phyloP scores from a whole-genome alignment of 2,797 vertebrate genomes.

The Okamejei kenojei region DNA sequence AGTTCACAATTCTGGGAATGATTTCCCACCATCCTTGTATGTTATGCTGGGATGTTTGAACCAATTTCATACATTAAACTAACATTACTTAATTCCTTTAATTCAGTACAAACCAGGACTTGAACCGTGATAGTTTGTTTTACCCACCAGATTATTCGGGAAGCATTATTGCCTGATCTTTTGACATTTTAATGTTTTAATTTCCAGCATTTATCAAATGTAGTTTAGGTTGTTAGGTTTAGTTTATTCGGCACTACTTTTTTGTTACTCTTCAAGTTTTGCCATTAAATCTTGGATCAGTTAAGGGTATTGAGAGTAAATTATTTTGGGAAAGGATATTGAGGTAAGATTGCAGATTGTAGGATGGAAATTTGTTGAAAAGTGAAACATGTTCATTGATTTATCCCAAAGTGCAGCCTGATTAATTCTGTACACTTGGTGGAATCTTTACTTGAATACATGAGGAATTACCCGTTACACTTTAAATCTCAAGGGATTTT shows the following conservation, averaged over 20 bases:
- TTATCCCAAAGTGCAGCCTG: not conserved
- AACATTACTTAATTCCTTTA: not conserved
- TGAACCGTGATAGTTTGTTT: not conserved
- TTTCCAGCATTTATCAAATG: not conserved
- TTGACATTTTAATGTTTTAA: not conserved
- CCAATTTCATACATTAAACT: not conserved
- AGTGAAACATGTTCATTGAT: not conserved
- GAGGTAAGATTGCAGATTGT: not conserved
- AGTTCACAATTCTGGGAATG: not conserved
- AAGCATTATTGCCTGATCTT: not conserved
- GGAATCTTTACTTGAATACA: not conserved
- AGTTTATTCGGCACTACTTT: not conserved
- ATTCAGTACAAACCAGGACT: not conserved
- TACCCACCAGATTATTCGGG: not conserved
- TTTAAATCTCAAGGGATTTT: no score
- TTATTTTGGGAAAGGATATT: not conserved
- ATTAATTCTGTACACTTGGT: not conserved
- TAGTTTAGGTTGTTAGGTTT: not conserved
- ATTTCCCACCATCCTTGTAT: not conserved
- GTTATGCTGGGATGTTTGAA: not conserved
- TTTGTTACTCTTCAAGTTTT: not conserved
- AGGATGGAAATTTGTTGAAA: not conserved
- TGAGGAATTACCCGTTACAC: not conserved
- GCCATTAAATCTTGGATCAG: not conserved
- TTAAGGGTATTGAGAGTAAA: not conserved